These are phyloP conservation scores for Periophthalmus modestus DNA, from an alignment of 2,113 vertebrate genomes.

Conservation along the genomic window DNA sequence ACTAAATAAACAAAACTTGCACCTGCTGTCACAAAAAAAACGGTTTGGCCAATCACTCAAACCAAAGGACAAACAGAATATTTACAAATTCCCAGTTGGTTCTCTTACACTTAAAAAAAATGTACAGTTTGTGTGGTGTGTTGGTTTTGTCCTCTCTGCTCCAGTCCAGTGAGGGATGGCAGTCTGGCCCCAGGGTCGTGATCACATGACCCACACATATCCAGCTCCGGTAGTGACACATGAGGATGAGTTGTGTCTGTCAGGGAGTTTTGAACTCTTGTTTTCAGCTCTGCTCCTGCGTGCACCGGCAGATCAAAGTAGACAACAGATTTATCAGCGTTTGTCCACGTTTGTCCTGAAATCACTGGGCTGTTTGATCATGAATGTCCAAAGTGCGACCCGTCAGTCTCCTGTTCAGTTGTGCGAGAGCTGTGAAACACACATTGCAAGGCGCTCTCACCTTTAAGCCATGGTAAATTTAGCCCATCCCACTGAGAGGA, in stretches of 20 bases:
- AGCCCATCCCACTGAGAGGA: conserved; percentile 45
- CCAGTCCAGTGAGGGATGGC: conserved; percentile 66
- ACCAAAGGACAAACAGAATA: conserved; percentile 81
- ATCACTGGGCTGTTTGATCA: conserved; percentile 44
- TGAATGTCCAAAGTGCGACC: conserved; percentile 58
- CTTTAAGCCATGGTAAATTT: conserved; percentile 59
- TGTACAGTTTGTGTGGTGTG: conserved; percentile 74
- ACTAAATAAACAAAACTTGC: conserved; percentile 72
- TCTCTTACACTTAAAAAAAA: conserved; percentile 78
- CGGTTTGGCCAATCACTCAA: conserved; percentile 72
- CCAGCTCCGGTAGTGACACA: conserved; percentile 42
- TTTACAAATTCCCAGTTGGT: conserved; percentile 81
- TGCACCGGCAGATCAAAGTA: conserved; percentile 36
- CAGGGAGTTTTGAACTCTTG: conserved; percentile 46
- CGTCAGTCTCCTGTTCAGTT: conserved; percentile 60
- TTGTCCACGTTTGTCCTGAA: conserved; percentile 56
- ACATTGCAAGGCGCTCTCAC: conserved; percentile 55
- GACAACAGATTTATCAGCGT: conserved; percentile 27
- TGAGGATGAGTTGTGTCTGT: conserved; percentile 60
- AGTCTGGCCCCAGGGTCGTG: conserved; percentile 58
- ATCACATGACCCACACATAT: conserved; percentile 43
- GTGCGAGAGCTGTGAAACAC: conserved; percentile 70
- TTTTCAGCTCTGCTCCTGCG: conserved; percentile 54
- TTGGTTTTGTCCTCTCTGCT: conserved; percentile 49
- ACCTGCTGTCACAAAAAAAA: conserved; percentile 78